Base-by-base conservation (phyloP, 1,140 invertebrate species). In the Pogonus chalceus region DNA sequence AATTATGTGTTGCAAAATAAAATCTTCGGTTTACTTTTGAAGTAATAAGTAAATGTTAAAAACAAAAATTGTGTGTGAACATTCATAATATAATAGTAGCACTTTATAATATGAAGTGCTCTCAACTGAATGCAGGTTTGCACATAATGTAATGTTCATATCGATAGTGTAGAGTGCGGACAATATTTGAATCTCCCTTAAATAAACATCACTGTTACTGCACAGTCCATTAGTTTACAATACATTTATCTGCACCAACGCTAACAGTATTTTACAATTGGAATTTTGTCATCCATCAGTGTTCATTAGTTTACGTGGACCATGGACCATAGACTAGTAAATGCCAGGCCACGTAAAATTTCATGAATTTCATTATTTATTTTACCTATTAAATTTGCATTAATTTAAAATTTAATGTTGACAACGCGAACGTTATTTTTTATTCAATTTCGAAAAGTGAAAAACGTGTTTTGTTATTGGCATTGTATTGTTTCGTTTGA, bases 341-440 rank as follows among this genome's bases (percentile, higher is more conserved):
- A n/a, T n/a, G n/a, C n/a, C n/a, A n/a, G n/a, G n/a, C n/a, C 18
- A 43, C 37, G 37, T 43, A 43, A 43, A 43, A 43, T 43, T 43
- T 43, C 37, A 18, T 18, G 26, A 43, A 43, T 43, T 43, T 43
- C 37, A 43, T 43, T 43, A 43, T 43, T 43, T 43, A 43, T 43
- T 43, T 43, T 9, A 43, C 18, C 37, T 43, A 43, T 43, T 43
- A 43, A 43, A 43, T 43, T 43, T 43, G 9, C 37, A 43, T 43
- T 16, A 43, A 16, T 43, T 43, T 43, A 43, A 43, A 43, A 10
- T 43, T 43, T 43, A 12, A 43, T 43, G 18, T 43, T 43, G 18
- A 10, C 37, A 43, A 7, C 18, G 18, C 18, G 18, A 3, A 4
- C 37, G 18, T 9, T 43, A 18, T 18, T 43, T 43, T 43, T 43